Base-by-base conservation (phyloP, 2,113 vertebrate genomes). In the Python bivittatus region DNA sequence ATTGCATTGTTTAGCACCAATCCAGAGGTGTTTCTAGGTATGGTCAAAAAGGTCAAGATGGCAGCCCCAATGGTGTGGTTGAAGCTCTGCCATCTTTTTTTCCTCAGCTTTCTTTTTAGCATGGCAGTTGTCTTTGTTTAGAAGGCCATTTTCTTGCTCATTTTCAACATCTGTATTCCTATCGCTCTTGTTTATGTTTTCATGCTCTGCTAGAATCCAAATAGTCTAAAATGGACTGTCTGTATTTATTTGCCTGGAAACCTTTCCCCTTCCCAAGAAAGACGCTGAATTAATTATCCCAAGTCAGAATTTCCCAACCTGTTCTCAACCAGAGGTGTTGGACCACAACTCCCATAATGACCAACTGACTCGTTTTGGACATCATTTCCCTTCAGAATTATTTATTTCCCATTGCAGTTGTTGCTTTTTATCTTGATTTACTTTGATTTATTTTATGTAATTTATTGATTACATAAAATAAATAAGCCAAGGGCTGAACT, bases 161-260 rank as follows among this genome's bases (percentile, higher is more conserved):
- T 52, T 42, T 92, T 85, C 91, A n/a, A 53, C 53, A 92, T 84
- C 72, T 27, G 11, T 15, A 85, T 92, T 61, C 88, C 44, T 33
- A 85, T 89, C 44, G 10, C 84, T 89, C 85, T 83, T 83, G 89
- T 68, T 84, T 84, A 92, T 33, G n/a, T 64, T 92, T 92, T 92
- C 83, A 89, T 89, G 88, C 79, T 89, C 84, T 84, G 79, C 48
- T 89, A 48, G 53, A 85, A 92, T 53, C 88, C 58, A 89, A 89
- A 84, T 89, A 89, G 87, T 84, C 79, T 53, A 53, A 57, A 89
- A 79, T 84, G 84, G 72, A 60, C 56, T 89, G 44, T 84, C 22
- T 89, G 54, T 48, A 84, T 92, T 84, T 84, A 57, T n/a, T 84
- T 84, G 42, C 53, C 44, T 84, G 72, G 84, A 53, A 84, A 89